A percentile compares a stretch with the other conserved stretches of the same genome.
These are phyloP conservation scores for Shargacucullia verbasci DNA, from an alignment of 2,888 invertebrate genomes.

Conservation along the genomic window DNA sequence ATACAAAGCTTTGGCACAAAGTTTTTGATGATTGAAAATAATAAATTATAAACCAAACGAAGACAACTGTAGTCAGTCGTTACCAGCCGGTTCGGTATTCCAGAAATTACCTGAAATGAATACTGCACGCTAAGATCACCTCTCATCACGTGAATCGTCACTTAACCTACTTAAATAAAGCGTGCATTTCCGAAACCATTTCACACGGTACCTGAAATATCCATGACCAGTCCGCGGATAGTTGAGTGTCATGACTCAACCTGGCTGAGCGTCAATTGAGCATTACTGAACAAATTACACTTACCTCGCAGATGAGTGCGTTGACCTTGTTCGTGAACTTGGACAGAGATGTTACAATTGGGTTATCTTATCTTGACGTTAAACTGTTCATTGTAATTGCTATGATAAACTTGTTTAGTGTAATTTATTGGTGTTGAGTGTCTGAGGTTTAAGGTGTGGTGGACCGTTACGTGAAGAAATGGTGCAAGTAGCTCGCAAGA, in stretches of 20 bases:
- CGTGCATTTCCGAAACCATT: slow-evolving; percentile 47
- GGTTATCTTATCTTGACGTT: slow-evolving; percentile 56
- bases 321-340: slow-evolving; percentile 58
- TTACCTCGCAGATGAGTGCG: slow-evolving; percentile 35
- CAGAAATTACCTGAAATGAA: slow-evolving; percentile 20
- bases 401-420: slow-evolving; percentile 40
- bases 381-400: slow-evolving; percentile 45
- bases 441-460: slow-evolving; percentile 9
- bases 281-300: slow-evolving; percentile 17
- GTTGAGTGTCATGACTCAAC: slow-evolving; percentile 24
- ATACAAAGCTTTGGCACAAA: too few relatives aligned
- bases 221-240: slow-evolving; percentile 19
- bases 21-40: too few relatives aligned
- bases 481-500: neutral
- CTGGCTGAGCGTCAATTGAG: slow-evolving; percentile 40
- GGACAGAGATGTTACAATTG: slow-evolving; percentile 43
- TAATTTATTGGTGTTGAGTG: slow-evolving; percentile 35
- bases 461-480: slow-evolving; percentile 24
- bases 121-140: neutral
- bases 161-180: slow-evolving; percentile 47
- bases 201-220: slow-evolving; percentile 38
- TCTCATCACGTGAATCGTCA: slow-evolving; percentile 32
- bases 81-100: slow-evolving; percentile 3
- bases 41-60: too few relatives aligned
- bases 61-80: slow-evolving; percentile 8